Base-by-base conservation (phyloP, 2,888 invertebrate species). In the Acanthoscelides obtectus region DNA sequence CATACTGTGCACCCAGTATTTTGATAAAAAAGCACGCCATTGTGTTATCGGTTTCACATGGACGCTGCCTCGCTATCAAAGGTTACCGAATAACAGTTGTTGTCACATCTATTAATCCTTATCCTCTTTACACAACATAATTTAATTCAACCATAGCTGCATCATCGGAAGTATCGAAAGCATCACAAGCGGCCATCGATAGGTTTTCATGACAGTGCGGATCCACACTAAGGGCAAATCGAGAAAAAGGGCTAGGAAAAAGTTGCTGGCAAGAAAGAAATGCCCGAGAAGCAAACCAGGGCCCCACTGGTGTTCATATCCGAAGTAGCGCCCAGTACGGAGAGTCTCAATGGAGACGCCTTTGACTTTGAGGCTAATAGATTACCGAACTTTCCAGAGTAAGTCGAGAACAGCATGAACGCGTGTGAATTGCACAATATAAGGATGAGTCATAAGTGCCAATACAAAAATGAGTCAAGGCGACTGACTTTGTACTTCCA, bases 231-330 rank as follows among this genome's bases (percentile, higher is more conserved):
- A 45, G 12, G 17, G 45, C 45, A 45, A 45, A 45, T 45, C 45
- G 17, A 45, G 45, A 45, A 45, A 45, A 45, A 45, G 45, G 45
- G 12, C 45, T 1, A 3, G 45, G 12, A 45, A 45, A 45, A 45
- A 45, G 45, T 12, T 45, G 45, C 45, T 45, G 45, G 45, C 17
- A 1, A 45, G 5, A 45, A 45, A 45, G 45, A 45, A 45, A 45
- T 45, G 45, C 45, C 45, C 12, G 45, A 45, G 12, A 45, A 45
- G 12, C 45, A 45, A 6, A 45, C 45, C 45, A 68, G 45, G 21
- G 72, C 75, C 27, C 77, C 77, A 2, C 66, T 76, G 27, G 71
- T 76, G 8, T 73, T 67, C 2, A 76, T 77, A 12, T 72, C 74
- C 0, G 72, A 76, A 64, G 74, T 74, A 27, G 75, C 73, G 0